A percentile compares a stretch with the other conserved stretches of the same genome.
Evolutionary conservation across 2,113 vertebrate species (phyloP).

Genomic region (Fulica atra): DNA sequence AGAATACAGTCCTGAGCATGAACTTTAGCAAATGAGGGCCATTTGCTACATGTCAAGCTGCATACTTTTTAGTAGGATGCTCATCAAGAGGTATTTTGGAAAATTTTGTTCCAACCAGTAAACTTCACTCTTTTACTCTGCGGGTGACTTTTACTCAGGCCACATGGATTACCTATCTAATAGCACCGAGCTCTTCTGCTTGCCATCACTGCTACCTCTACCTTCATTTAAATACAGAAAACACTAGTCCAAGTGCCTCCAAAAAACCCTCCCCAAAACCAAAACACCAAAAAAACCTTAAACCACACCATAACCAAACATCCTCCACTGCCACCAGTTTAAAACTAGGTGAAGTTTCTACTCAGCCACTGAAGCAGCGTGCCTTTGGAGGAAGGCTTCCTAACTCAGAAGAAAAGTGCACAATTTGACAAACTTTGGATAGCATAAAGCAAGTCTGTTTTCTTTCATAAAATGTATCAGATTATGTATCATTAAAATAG

Average conservation of each 20-base stretch:
- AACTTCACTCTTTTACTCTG: background rate
- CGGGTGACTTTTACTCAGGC: background rate
- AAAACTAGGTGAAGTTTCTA: background rate
- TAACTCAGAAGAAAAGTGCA: slow-evolving; percentile 26
- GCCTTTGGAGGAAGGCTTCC: background rate
- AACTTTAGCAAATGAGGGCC: background rate
- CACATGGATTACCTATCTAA: background rate
- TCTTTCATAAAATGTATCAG: slow-evolving; percentile 49
- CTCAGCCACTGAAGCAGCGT: background rate
- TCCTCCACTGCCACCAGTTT: background rate
- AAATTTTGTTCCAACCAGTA: background rate
- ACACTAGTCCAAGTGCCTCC: background rate
- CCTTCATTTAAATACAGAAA: background rate
- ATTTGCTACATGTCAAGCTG: background rate
- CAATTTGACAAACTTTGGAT: slow-evolving; percentile 49
- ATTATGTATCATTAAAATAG: slow-evolving; percentile 61
- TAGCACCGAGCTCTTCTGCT: background rate
- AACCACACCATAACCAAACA: background rate
- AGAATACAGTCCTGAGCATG: background rate
- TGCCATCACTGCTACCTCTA: background rate
- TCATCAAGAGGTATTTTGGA: background rate
- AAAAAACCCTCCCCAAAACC: background rate
- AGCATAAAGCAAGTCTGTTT: slow-evolving; percentile 29
- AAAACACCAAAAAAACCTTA: background rate
- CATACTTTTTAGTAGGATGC: background rate